These are phyloP conservation scores for Lycocerus yunnanus DNA, from an alignment of 2,888 invertebrate species.

Conservation along the genomic window DNA sequence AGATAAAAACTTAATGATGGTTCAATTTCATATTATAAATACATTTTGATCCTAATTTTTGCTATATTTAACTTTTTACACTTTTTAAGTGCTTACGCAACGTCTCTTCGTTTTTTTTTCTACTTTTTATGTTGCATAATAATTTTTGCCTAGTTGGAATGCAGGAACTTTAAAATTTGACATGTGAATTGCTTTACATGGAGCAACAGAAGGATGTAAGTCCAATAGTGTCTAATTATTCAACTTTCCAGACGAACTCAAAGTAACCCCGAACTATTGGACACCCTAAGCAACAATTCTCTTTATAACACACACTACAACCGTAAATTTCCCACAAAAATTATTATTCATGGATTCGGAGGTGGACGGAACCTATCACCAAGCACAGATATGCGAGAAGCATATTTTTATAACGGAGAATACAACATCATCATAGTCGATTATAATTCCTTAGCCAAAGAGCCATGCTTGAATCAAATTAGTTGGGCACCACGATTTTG, in stretches of 20 bases:
- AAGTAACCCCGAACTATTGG: conserved; percentile 71
- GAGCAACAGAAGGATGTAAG: too few relatives aligned
- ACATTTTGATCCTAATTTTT: background rate
- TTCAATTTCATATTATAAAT: background rate
- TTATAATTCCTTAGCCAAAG: conserved; percentile 77
- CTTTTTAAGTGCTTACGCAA: background rate
- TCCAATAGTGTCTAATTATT: background rate
- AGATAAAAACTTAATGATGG: background rate
- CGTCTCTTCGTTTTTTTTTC: background rate
- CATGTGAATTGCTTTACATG: background rate
- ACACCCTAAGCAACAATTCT: conserved; percentile 72
- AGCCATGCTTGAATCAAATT: conserved; percentile 75
- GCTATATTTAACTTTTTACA: background rate
- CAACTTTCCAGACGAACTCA: conserved; percentile 67
- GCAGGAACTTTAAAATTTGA: background rate
- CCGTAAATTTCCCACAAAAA: conserved; percentile 77
- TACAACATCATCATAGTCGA: conserved; percentile 89
- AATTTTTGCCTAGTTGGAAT: background rate
- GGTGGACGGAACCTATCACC: conserved; percentile 82
- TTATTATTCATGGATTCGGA: conserved; percentile 90
- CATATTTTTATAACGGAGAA: conserved; percentile 78
- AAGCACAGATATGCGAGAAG: conserved; percentile 82
- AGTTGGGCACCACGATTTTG: conserved; percentile 57
- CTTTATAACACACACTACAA: conserved; percentile 78
- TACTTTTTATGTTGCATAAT: background rate